phyloP scores from a whole-genome alignment of 2,113 vertebrate genomes.

The Recurvirostra avosetta region DNA sequence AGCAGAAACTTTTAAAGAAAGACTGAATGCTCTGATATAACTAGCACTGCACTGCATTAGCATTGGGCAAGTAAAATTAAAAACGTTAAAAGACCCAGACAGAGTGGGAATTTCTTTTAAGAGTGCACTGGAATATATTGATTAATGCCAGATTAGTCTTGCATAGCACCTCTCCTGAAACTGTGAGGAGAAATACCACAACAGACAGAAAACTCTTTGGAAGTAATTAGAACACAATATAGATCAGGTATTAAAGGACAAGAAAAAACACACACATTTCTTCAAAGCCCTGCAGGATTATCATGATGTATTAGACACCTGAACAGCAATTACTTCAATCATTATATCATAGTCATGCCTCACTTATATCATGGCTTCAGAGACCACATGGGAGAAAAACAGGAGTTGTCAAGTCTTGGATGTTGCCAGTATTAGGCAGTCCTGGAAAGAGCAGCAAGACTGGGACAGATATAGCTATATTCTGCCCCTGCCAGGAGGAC shows the following conservation, averaged over 20 bases:
- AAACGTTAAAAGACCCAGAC: not conserved
- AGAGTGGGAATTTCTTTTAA: not conserved
- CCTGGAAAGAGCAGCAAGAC: not conserved
- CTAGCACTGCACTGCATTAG: not conserved
- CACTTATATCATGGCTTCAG: not conserved
- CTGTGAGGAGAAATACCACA: not conserved
- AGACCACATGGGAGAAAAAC: not conserved
- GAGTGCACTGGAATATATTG: not conserved
- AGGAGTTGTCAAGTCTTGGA: not conserved
- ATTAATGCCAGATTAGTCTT: not conserved
- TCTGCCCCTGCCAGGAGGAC: not conserved
- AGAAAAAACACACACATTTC: not conserved
- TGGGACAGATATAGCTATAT: not conserved
- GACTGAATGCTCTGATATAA: not conserved
- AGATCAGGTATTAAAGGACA: not conserved
- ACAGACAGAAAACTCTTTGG: not conserved
- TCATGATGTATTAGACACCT: not conserved
- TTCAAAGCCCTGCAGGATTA: not conserved
- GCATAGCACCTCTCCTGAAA: not conserved
- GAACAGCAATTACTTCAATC: not conserved
- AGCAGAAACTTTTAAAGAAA: not conserved
- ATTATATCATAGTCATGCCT: not conserved
- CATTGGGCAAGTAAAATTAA: not conserved
- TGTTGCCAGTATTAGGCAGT: not conserved
- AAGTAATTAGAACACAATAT: not conserved